phyloP scores from a whole-genome alignment of 2,797 vertebrate species.

The Chelon labrosus region DNA sequence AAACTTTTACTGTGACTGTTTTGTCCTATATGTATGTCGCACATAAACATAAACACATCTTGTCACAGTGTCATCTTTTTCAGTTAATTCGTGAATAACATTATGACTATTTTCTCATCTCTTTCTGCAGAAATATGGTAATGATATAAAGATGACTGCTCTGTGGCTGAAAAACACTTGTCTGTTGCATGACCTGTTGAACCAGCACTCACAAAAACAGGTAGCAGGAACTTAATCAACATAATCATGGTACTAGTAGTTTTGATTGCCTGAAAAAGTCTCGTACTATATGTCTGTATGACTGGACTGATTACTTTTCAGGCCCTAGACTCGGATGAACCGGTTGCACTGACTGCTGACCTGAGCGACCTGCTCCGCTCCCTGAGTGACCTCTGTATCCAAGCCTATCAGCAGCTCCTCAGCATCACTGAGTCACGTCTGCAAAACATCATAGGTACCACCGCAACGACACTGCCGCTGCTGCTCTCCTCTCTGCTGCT shows the following conservation, averaged over 20 bases:
- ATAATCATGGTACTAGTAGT: too few relatives aligned
- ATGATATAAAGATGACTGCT: slow-evolving; percentile 76
- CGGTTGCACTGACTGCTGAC: slow-evolving; percentile 69
- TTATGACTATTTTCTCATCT: not conserved
- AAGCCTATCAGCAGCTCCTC: slow-evolving; percentile 89
- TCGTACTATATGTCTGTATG: not conserved
- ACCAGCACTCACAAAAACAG: slow-evolving; percentile 79
- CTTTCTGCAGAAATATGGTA: slow-evolving; percentile 79
- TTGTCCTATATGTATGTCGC: slow-evolving; percentile 1
- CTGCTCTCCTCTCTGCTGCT: not conserved
- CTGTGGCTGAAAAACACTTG: slow-evolving; percentile 86
- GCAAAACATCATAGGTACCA: slow-evolving; percentile 81
- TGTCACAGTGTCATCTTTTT: not conserved
- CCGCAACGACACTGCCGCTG: not conserved
- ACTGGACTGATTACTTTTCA: slow-evolving; percentile 31
- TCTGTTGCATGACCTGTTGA: slow-evolving; percentile 83
- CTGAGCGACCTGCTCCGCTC: slow-evolving; percentile 68
- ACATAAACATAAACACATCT: not conserved
- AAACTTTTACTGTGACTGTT: slow-evolving; percentile 21
- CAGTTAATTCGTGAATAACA: not conserved
- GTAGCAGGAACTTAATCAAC: slow-evolving; percentile 45
- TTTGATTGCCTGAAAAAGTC: too few relatives aligned
- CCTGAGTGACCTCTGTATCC: slow-evolving; percentile 84
- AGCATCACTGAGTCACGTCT: slow-evolving; percentile 79
- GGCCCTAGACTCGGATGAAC: slow-evolving; percentile 54